Evolutionary conservation across 2,113 vertebrate species (phyloP), one percentile per base, ranked within the genome.

Genomic region (Chionomys nivalis): DNA sequence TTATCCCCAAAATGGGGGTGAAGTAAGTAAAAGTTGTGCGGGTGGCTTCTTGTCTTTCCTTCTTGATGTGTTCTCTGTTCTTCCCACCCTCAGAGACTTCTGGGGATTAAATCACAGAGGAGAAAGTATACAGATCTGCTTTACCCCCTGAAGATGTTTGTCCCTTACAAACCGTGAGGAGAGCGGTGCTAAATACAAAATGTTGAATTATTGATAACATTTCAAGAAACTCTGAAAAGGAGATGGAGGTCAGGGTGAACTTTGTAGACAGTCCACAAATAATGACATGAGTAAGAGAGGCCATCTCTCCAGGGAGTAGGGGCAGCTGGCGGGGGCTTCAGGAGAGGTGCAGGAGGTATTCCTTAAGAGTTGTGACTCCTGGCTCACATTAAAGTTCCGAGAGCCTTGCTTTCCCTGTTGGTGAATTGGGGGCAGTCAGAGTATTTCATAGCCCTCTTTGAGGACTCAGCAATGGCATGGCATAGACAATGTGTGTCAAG

Each of bases 191-290:
- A 90, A 63, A 92, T 79, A 58, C 24, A 81, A 87, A 91, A 52
- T 90, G 49, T 55, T 92, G 93, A 97, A 90, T 96, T 83, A 93
- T 92, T 93, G 89, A 94, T 79, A 58, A 78, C 79, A 90, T 93
- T 89, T 96, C 78, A 87, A 52, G 39, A 77, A 31, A 68, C 55
- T 94, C 66, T 82, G 42, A 82, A 96, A 92, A 13, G 42, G 33
- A 96, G 63, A 83, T 36, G 39, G 78, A 86, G 55, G 42, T 79
- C 83, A 78, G 83, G 23, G 75, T 39, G 93, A 91, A 85, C 92
- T 93, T 94, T 61, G 63, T 36, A 65, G 49, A 63, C 7, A 3
- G 49, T 87, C 63, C 24, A 39, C 42, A 91, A 77, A 78, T 77
- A 89, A 11, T 70, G 85, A 58, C 26, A 39, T 61, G 33, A 87